Conservation (phyloP, 2,888 invertebrate species). For the Drosophila atripex region DNA sequence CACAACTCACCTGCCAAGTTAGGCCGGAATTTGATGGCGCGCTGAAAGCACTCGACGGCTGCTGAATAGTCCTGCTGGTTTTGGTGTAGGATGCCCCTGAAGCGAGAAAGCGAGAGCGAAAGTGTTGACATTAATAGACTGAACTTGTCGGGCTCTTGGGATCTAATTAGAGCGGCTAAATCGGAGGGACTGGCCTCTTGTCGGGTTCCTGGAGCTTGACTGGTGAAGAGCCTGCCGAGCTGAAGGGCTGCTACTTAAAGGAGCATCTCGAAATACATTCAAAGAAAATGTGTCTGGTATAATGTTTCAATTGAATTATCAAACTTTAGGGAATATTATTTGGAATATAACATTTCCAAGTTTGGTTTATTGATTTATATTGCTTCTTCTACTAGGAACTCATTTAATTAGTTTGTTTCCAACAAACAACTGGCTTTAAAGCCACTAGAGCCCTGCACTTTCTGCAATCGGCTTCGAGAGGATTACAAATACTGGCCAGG, state of each 20-base stretch:
- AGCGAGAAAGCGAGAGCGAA: conserved; percentile 43
- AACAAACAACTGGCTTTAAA: conserved; percentile 29
- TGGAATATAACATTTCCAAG: too few species aligned
- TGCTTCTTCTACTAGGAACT: conserved; percentile 24
- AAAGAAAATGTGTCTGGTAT: background rate
- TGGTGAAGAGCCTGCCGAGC: conserved; percentile 29
- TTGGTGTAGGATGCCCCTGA: conserved; percentile 95
- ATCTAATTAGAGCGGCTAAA: conserved; percentile 64
- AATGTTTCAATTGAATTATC: background rate
- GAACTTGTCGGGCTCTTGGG: conserved; percentile 63
- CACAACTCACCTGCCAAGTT: conserved; percentile 85
- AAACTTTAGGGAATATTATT: background rate
- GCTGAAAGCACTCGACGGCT: conserved; percentile 95
- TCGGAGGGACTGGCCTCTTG: conserved; percentile 45
- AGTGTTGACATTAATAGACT: conserved; percentile 66
- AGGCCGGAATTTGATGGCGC: conserved; percentile 96
- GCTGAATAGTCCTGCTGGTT: conserved; percentile 94
- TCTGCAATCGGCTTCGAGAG: conserved; percentile 8
- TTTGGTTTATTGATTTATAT: background rate
- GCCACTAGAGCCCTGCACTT: conserved; percentile 18
- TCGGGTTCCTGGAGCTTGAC: conserved; percentile 49
- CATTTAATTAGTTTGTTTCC: conserved; percentile 62
- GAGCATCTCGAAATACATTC: conserved; percentile 8
- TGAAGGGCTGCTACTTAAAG: conserved; percentile 22
- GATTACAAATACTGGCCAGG: conserved; percentile 11